Evolutionary conservation across 2,797 vertebrate species (phyloP), one percentile per base, ranked within the genome.

Genomic region (Siniperca obscura): DNA sequence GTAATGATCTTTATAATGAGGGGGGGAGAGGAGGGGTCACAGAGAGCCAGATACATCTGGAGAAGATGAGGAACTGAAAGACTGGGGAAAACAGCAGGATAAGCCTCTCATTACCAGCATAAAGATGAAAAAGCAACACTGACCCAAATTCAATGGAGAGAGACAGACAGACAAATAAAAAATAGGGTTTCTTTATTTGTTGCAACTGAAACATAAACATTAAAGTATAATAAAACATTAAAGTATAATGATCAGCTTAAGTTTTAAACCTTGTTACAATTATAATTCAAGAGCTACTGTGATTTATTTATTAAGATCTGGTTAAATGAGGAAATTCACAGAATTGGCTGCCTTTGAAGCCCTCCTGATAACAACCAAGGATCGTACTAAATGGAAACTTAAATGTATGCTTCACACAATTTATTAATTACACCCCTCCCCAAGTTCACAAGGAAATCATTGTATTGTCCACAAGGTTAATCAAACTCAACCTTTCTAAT

Each of bases 1-100:
- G 78, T 74, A 86, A 83, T 89, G 73, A 85, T 85, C 80, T 68
- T 82, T 65, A 79, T 88, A 87, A 84, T 80, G 76, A 80, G 25
- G 74, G 79, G 55, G 70, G 69, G 66, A 64, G 77, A 80, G 76
- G 74, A 71, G 70, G 77, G 72, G 77, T 73, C 59, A 57, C 50
- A 81, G 73, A 79, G 44, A 64, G 21, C 38, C n/a, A 48, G 14
- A 57, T 40, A 55, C 9, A 44, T 13, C 69, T 3, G 46, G 38
- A 71, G 53, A 25, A 38, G 22, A 34, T 11, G 62, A 57, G 27
- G 55, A 81, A 27, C 12, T 64, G 22, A 64, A 38, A 70, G 42
- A 62, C 5, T 59, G 30, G 55, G 55, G 53, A 60, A 70, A 61
- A 62, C 38, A 44, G 57, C 6, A 2, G 55, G 5, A 22, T 14